Evolutionary conservation across 2,888 invertebrate genomes (phyloP), one percentile per base, ranked within the genome.

Genomic region (Limulus polyphemus): DNA sequence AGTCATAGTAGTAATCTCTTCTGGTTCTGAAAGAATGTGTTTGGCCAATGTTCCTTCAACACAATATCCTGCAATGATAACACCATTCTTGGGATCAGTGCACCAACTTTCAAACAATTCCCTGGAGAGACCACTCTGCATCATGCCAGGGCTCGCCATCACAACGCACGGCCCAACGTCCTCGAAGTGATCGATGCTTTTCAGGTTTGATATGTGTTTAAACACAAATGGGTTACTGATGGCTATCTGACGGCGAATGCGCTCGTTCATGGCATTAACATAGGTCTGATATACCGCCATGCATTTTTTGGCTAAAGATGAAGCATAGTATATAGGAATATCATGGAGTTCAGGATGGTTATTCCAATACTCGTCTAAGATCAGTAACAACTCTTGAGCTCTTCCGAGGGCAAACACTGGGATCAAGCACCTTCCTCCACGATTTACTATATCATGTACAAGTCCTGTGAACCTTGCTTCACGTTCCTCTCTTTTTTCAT

Each of bases 251-350:
- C 94, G 79, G 13, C 90, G 84, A 70, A 99, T 99, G 74, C 87
- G 86, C 73, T 98, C 95, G 77, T 99, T 99, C 99, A 99, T 99
- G 0, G 98, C 97, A 78, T 97, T 97, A 4, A 99, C 88, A 77
- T 97, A 99, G 0, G 99, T 99, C 79, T 99, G 99, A 80, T 99
- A 99, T 1, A 99, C 99, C 62, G 95, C 90, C 98, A 99, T 99
- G 75, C 99, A 99, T 77, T 99, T 99, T 79, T 99, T 99, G 56
- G 99, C 99, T 67, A 99, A 80, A 0, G 98, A 95, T 0, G 97
- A 98, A 11, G 99, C 99, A 80, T 99, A 99, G 79, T 99, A 99
- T 70, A 99, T 97, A 0, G 99, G 99, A 71, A 98, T 90, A 77
- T 98, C 97, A 71, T 99, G 98, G 11, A 99, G 80, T 77, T 97